Percentiles rank a stretch among this genome's conserved stretches.
Conservation (phyloP, 2,888 invertebrate species). For the Helicoverpa assulta region DNA sequence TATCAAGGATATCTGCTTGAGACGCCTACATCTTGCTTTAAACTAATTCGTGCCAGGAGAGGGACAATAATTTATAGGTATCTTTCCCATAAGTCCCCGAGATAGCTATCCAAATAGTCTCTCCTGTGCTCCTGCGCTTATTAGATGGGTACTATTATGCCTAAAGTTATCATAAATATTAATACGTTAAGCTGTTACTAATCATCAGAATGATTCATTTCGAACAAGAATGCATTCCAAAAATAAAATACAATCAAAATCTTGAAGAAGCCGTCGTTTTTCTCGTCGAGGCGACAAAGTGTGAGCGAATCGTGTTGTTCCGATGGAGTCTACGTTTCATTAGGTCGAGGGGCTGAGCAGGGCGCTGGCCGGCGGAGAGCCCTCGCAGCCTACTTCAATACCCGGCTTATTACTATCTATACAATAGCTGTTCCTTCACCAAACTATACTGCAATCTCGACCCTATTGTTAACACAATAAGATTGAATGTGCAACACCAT, state of each 20-base stretch:
- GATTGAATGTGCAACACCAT: constrained; percentile 40
- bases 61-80: no score
- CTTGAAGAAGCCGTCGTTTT: constrained; percentile 48
- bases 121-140: no score
- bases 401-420: constrained; percentile 72
- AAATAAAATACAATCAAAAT: background rate
- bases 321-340: constrained; percentile 74
- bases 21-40: no score
- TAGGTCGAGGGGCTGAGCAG: constrained; percentile 81
- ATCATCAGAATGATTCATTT: no score
- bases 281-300: constrained; percentile 52
- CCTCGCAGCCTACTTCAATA: constrained; percentile 77
- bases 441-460: constrained; percentile 62
- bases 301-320: constrained; percentile 60
- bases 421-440: constrained; percentile 56
- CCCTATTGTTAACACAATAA: constrained; percentile 50
- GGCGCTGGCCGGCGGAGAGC: constrained; percentile 79
- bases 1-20: background rate
- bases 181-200: no score
- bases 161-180: no score
- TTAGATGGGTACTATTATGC: no score
- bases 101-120: background rate
- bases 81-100: no score
- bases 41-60: no score
- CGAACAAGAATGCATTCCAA: no score